Base-by-base conservation (phyloP, 2,888 invertebrate species). In the Sericinus montela region DNA sequence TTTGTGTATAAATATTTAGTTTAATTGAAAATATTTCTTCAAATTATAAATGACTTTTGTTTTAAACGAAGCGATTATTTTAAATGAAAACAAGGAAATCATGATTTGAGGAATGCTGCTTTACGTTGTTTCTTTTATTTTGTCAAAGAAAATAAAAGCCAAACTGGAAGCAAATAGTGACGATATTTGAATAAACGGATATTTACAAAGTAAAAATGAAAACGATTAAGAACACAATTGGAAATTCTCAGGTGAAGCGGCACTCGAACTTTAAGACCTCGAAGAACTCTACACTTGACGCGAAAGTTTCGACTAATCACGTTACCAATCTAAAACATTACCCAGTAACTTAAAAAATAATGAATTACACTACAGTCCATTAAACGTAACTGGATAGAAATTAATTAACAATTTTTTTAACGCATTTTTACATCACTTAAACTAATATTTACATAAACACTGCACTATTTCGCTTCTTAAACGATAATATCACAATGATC, bases 401-500 rank as follows among this genome's bases (percentile, higher is more conserved):
- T 75, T 70, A 70, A 72, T 73, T 76, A 81, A 78, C 69, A 75
- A 70, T 72, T 75, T 30, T n/a, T n/a, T 72, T 59, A 66, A 70
- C 71, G 67, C 75, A 72, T 69, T 65, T 75, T 75, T 75, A 77
- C 72, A 75, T 74, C 66, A 63, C 79, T 84, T 84, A 82, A 51
- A 54, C 76, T 82, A 80, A 67, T 85, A 87, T 87, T 75, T 87
- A 86, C 85, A 87, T 64, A 69, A 70, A 67, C 63, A 65, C 65
- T 63, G 64, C 71, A 77, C 77, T 78, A 67, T 62, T 63, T 67
- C 65, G 72, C 65, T 51, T 46, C 87, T 84, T 85, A 86, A 67
- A 72, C 68, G 72, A 70, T 87, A 87, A 86, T 87, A 86, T 88
- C 86, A 88, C 87, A 86, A 78, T 63, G 56, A 83, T 86, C 87